A percentile compares a stretch with the other conserved stretches of the same genome.
Conservation (phyloP, 2,888 invertebrate genomes). For the Penaeus monodon region DNA sequence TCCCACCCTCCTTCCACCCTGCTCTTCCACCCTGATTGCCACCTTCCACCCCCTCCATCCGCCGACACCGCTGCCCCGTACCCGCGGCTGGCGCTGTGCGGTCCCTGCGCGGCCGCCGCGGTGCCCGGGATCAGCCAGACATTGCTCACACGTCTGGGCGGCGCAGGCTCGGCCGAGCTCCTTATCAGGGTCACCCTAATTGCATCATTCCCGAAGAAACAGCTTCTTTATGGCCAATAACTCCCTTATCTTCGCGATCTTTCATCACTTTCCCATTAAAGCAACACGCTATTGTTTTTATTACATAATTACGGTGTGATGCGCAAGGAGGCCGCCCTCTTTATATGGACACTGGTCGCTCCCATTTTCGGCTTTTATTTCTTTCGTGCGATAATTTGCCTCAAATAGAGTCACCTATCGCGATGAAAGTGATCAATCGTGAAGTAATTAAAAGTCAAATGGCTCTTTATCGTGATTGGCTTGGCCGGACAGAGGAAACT, state of each 20-base stretch:
- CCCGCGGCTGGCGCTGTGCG: constrained; percentile 26
- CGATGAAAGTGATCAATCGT: constrained; percentile 51
- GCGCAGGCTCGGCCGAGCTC: constrained; percentile 10
- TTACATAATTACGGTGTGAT: constrained; percentile 52
- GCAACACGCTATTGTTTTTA: constrained; percentile 57
- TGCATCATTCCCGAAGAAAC: constrained; percentile 48
- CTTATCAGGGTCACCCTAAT: constrained; percentile 52
- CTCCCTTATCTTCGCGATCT: constrained; percentile 49
- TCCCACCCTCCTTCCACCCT: not conserved
- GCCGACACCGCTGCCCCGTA: constrained; percentile 37
- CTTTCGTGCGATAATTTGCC: constrained; percentile 38
- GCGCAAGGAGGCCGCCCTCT: constrained; percentile 18
- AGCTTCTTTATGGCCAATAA: constrained; percentile 60
- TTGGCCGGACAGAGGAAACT: constrained; percentile 38
- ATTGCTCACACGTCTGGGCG: constrained; percentile 1
- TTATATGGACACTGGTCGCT: constrained; percentile 1
- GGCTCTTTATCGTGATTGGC: constrained; percentile 60
- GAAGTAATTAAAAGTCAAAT: constrained; percentile 58
- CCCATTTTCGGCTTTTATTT: constrained; percentile 30
- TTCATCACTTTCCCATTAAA: constrained; percentile 56
- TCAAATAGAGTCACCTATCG: constrained; percentile 36
- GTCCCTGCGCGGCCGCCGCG: constrained; percentile 27
- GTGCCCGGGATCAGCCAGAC: constrained; percentile 37
- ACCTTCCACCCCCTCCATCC: not conserved
- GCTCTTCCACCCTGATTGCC: not conserved